These are phyloP conservation scores for Clivina fossor DNA, from an alignment of 2,888 invertebrate species.

Conservation along the genomic window DNA sequence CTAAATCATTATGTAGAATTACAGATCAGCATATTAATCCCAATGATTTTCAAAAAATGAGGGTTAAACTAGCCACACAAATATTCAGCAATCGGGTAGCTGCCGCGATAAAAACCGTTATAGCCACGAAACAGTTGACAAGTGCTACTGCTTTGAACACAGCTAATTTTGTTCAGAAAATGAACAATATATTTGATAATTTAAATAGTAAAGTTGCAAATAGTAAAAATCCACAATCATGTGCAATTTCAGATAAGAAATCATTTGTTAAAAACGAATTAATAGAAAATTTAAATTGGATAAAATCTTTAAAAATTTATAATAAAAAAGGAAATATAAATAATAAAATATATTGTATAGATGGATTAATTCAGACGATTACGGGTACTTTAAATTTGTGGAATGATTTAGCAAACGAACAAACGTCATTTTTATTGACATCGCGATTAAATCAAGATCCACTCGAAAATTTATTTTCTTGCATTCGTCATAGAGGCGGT, in stretches of 20 bases:
- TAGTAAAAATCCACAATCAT: conserved; percentile 5
- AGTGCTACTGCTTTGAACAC: conserved; percentile 11
- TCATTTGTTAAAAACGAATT: conserved; percentile 39
- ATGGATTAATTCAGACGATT: conserved; percentile 40
- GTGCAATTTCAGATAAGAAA: conserved; percentile 14
- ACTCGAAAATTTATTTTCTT: conserved; percentile 39
- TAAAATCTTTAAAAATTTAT: no score
- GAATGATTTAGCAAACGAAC: conserved; percentile 35
- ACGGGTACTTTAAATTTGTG: conserved; percentile 39
- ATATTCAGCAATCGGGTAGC: conserved; percentile 29
- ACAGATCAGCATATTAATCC: conserved; percentile 29
- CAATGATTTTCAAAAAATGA: conserved; percentile 33
- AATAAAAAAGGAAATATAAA: conserved; percentile 19
- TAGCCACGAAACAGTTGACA: conserved; percentile 7
- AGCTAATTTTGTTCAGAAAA: conserved; percentile 11
- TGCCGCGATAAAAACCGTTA: conserved; percentile 17
- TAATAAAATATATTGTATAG: conserved; percentile 40
- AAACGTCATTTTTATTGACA: conserved; percentile 36
- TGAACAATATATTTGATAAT: conserved; percentile 28
- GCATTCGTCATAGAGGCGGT: conserved; percentile 35
- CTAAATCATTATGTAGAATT: conserved; percentile 13
- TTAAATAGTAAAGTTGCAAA: conserved; percentile 12
- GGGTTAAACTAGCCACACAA: conserved; percentile 29
- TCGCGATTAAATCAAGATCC: conserved; percentile 35
- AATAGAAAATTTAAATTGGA: no score